Evolutionary conservation across 2,888 invertebrate genomes (phyloP).

Genomic region (Cantharis nigra): DNA sequence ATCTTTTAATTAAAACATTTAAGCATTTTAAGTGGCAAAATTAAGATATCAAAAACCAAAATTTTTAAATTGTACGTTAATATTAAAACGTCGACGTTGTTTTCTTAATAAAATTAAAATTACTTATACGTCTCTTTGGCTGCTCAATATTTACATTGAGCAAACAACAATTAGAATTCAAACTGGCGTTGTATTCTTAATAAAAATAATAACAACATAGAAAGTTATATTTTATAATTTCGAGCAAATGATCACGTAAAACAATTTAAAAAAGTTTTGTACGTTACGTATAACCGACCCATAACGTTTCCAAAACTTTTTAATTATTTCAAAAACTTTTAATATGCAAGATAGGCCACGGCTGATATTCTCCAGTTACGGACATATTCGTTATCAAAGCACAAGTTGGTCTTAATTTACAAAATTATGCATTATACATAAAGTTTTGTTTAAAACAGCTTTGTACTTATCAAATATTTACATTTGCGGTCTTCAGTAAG

Average conservation of each 20-base stretch:
- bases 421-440: slow-evolving; percentile 1
- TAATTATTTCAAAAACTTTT: slow-evolving; percentile 1
- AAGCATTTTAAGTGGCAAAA: neutral
- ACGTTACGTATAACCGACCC: neutral
- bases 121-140: neutral
- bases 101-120: neutral
- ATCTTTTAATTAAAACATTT: neutral
- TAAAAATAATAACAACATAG: neutral
- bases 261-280: neutral
- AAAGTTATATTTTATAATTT: neutral
- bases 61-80: neutral
- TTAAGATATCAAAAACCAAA: neutral
- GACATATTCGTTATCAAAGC: neutral
- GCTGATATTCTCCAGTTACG: neutral
- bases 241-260: neutral
- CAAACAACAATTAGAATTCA: neutral
- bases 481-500: neutral
- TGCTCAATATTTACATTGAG: neutral
- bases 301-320: neutral
- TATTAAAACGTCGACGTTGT: neutral
- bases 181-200: neutral
- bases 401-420: slow-evolving; percentile 4
- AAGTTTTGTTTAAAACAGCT: slow-evolving; percentile 5
- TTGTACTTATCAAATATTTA: slow-evolving; percentile 4
- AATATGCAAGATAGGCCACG: slow-evolving; percentile 3